Base-by-base conservation (phyloP, 2,888 invertebrate genomes). In the Ypsolopha sequella region DNA sequence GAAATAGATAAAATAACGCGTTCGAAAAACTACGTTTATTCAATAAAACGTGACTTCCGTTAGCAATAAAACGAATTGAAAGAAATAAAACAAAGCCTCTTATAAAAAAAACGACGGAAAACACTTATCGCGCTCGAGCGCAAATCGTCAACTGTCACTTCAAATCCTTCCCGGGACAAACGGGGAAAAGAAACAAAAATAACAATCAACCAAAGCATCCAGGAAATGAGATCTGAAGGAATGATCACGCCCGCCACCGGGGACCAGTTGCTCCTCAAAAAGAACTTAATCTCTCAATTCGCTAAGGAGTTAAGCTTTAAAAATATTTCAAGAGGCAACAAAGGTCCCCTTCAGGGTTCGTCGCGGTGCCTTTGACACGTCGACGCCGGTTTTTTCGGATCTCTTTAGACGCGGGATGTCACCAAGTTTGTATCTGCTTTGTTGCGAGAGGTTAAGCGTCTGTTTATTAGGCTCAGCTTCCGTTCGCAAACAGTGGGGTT, bases 211-310 rank as follows among this genome's bases (percentile, higher is more conserved):
- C 76, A 80, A 81, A 84, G 75, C 82, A 82, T 84, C 77, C 78
- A 67, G 81, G 80, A 84, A 86, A 86, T 84, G 84, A 85, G 86
- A 84, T 85, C 82, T 74, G 78, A 80, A 80, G 78, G 78, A 84
- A 80, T 80, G 81, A 85, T 87, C 82, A 73, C 80, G 72, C 73
- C 65, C 80, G 78, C 76, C 87, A 88, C 85, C 80, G 73, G 88
- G 86, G 88, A 87, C 80, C 86, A 78, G 86, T 87, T 87, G 88
- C 88, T 88, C 88, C 88, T 89, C 87, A 89, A 89, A 89, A 77
- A 81, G 70, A 78, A 86, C 86, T 84, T 87, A 86, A 87, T 87
- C 87, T 86, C 85, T 79, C 84, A 87, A 87, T 85, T 85, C 86
- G 81, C 85, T 80, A 87, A 87, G 87, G 87, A 87, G 87, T 87